Conservation (phyloP, 2,888 invertebrate genomes). For the Stomorhina lunata region DNA sequence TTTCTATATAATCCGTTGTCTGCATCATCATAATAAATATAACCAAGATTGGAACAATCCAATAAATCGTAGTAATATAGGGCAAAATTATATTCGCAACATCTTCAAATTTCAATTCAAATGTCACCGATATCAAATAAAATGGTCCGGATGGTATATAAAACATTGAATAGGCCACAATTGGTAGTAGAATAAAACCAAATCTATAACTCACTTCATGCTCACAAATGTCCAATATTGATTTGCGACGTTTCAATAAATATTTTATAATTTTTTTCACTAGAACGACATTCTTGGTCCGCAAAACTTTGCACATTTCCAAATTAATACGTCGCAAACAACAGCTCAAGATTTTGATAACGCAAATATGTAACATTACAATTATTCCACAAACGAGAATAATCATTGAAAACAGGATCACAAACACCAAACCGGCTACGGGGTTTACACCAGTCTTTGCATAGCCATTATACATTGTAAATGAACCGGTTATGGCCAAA, state of each 20-base stretch:
- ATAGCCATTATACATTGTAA: constrained; percentile 21
- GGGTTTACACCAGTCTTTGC: neutral
- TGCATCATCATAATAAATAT: constrained; percentile 63
- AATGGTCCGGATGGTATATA: constrained; percentile 69
- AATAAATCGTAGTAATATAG: constrained; percentile 46
- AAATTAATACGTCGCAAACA: neutral
- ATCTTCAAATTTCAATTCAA: constrained; percentile 21
- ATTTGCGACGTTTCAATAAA: constrained; percentile 66
- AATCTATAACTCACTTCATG: constrained; percentile 68
- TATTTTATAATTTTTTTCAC: neutral
- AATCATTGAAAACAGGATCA: constrained; percentile 49
- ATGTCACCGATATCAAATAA: constrained; percentile 68
- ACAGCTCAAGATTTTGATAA: constrained; percentile 42
- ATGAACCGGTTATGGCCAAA: constrained; percentile 2
- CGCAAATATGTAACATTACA: constrained; percentile 66
- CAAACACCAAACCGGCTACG: constrained; percentile 37
- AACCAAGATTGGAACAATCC: constrained; percentile 65
- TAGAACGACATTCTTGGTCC: neutral
- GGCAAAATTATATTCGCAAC: neutral
- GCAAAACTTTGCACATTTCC: neutral
- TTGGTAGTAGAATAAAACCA: constrained; percentile 67
- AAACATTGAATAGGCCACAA: constrained; percentile 67
- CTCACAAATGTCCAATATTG: constrained; percentile 68
- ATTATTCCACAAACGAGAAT: constrained; percentile 69
- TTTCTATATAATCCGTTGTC: constrained; percentile 63